Conservation (phyloP, 2,113 vertebrate species). For the Pelmatolapia mariae region DNA sequence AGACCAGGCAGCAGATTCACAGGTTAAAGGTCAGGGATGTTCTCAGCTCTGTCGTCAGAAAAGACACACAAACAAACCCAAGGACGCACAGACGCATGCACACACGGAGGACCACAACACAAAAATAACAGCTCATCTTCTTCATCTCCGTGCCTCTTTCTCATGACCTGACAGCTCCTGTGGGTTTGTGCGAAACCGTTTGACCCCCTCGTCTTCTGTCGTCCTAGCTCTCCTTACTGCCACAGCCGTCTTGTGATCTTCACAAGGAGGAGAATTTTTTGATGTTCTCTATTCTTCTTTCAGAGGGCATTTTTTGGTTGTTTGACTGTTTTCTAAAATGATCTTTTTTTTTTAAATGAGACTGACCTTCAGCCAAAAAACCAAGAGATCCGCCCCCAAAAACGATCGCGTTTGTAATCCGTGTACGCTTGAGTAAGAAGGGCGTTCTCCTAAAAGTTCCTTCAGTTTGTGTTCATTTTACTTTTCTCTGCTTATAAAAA, state of each 20-base stretch:
- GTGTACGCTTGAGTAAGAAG: not conserved
- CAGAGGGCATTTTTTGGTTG: not conserved
- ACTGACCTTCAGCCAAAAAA: not conserved
- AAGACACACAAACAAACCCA: constrained; percentile 1
- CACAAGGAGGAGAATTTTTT: not conserved
- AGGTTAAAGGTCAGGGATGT: constrained; percentile 28
- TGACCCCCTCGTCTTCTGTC: not conserved
- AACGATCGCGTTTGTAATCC: not conserved
- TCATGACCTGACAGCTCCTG: constrained; percentile 50
- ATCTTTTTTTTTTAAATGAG: not conserved
- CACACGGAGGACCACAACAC: not conserved
- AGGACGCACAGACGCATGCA: not conserved
- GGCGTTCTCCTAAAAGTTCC: not conserved
- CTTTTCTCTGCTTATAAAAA: not conserved
- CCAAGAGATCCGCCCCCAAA: not conserved
- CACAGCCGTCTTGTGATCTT: not conserved
- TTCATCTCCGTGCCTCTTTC: constrained; percentile 31
- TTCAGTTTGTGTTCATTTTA: not conserved
- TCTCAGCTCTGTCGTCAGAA: constrained; percentile 32
- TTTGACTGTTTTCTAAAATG: not conserved
- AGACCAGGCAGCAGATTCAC: constrained; percentile 3
- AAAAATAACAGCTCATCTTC: constrained; percentile 19
- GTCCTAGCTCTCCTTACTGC: not conserved
- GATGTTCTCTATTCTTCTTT: not conserved
- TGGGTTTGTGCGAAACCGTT: not conserved